Evolutionary conservation across 2,888 invertebrate genomes (phyloP), one percentile per base, ranked within the genome.

Genomic region (Meganola albula): DNA sequence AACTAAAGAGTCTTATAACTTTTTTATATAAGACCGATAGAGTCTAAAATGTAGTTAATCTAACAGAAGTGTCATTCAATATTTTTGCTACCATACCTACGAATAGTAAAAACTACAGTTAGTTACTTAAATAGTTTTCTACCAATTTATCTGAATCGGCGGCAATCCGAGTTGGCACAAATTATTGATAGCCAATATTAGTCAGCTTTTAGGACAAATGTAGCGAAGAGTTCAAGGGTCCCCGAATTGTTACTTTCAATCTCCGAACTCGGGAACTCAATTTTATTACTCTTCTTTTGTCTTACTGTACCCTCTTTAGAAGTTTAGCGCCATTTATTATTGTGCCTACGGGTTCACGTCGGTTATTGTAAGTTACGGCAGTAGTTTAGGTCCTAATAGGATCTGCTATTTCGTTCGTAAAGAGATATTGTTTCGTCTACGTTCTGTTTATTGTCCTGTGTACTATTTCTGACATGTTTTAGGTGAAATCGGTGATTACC

Each of bases 271-370:
- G 27, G 44, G 52, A 34, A 20, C 34, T 24, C 11, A 37, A 29
- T 54, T 52, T 47, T 52, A 54, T 44, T 41, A 33, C 25, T 20
- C 44, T 51, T 54, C 54, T 51, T 53, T 50, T 50, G 53, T 50
- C 45, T 44, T 43, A 37, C 16, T 43, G 37, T 36, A 33, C 18
- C 20, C 28, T 37, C 32, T 50, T 41, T 34, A 34, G 37, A 43
- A 51, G 43, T 47, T 46, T 37, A 34, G 20, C 25, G 32, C 21
- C 34, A 37, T 54, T 46, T 32, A 32, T 50, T 53, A 50, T 42
- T 39, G 50, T 53, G 31, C 24, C 33, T 14, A 30, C 20, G 37
- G 53, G 54, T 54, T 54, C 54, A 52, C 34, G 39, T 35, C 24
- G 24, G 23, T 53, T 53, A 48, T 41, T 53, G 36, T 33, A 31